These are phyloP conservation scores for Phymanthus crucifer DNA, from an alignment of 92 coral and sea anemone species.

Conservation along the genomic window DNA sequence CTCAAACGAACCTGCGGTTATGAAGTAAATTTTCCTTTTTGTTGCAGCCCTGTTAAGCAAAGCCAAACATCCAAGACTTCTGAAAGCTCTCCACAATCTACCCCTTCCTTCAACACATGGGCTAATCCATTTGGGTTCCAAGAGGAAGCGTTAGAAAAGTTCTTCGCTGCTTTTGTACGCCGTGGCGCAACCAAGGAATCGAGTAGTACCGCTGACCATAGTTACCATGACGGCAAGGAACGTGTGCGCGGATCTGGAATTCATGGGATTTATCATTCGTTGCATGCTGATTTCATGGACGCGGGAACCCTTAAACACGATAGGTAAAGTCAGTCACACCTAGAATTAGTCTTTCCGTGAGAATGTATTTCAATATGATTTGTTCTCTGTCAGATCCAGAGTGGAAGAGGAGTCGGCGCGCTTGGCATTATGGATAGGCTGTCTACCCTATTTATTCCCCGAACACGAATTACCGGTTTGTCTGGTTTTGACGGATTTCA, in stretches of 20 bases:
- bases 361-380: neutral
- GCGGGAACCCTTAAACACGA: slow-evolving; percentile 55
- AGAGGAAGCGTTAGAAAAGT: slow-evolving; percentile 63
- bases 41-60: slow-evolving; percentile 4
- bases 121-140: slow-evolving; percentile 73
- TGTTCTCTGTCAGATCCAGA: slow-evolving; percentile 40
- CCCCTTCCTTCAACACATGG: slow-evolving; percentile 53
- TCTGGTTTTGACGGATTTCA: slow-evolving; percentile 79
- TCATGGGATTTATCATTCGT: slow-evolving; percentile 69
- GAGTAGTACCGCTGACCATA: slow-evolving; percentile 29
- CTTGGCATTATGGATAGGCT: slow-evolving; percentile 83
- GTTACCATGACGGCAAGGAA: slow-evolving; percentile 66
- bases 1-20: neutral
- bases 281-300: slow-evolving; percentile 78
- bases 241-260: slow-evolving; percentile 46
- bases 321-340: neutral
- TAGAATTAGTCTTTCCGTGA: neutral
- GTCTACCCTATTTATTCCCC: slow-evolving; percentile 94
- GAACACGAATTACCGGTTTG: slow-evolving; percentile 94
- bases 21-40: neutral
- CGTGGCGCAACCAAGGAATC: slow-evolving; percentile 25
- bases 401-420: slow-evolving; percentile 63
- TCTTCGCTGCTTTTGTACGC: slow-evolving; percentile 56
- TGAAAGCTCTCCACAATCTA: slow-evolving; percentile 2
- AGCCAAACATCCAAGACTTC: neutral